Base-by-base conservation (phyloP, 2,888 invertebrate genomes). In the Drosophila paranaensis region DNA sequence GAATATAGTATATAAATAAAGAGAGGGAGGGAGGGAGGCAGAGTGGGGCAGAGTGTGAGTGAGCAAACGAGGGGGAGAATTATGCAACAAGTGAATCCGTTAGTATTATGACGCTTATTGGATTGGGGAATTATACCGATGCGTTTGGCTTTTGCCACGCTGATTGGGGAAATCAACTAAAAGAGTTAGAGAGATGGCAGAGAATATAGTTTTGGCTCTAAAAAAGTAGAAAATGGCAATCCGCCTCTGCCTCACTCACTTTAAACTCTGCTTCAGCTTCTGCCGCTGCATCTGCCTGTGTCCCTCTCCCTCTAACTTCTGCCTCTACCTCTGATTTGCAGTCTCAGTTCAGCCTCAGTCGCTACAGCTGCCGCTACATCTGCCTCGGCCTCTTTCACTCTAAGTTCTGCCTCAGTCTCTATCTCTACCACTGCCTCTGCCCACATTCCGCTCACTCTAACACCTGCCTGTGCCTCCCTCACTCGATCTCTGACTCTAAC, bases 1-100 rank as follows among this genome's bases (percentile, higher is more conserved):
- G 57, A 55, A 62, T 55, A 50, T 61, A 81, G 79, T 13, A 51
- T 37, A 35, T 25, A 51, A 20, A 51, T 13, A 45, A 2, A 25
- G 27, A 27, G 27, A 0, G 3, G 10, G 9, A 10, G 13, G 0
- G 25, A 48, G 48, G 10, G 9, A 10, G 33, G 2, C 2, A 14
- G 39, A 39, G n/a, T n/a, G n/a, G n/a, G n/a, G n/a, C n/a, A n/a
- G 14, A 45, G 13, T 3, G 20, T 20, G 20, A 20, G 20, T 20
- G 20, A 20, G 20, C 20, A 20, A 3, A 13, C 25, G 25, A 9
- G 40, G 1, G 10, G 10, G 3, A 33, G 6, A 45, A 8, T 70
- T 48, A 51, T 62, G 77, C 82, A 84, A 83, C 83, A 83, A 76
- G 45, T 45, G 25, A 71, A 20, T 14, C 8, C n/a, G 10, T 46